phyloP scores from a whole-genome alignment of 2,888 invertebrate genomes.

The Podotricha telesiphe region DNA sequence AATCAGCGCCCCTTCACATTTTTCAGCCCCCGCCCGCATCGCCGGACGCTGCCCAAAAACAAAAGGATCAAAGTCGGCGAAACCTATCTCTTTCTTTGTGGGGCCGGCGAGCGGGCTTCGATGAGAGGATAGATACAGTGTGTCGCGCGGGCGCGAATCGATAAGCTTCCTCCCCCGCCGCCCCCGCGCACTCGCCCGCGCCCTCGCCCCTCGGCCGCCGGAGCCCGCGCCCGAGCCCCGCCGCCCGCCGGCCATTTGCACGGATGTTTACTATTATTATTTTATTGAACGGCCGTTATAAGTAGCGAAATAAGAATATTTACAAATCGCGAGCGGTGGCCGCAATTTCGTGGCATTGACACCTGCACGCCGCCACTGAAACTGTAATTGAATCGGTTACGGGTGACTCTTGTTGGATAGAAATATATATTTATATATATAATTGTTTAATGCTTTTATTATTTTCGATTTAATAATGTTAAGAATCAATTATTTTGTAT shows the following conservation, averaged over 20 bases:
- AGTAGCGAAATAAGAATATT: conserved; percentile 78
- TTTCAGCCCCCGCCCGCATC: conserved; percentile 82
- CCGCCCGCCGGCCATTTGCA: conserved; percentile 80
- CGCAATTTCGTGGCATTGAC: conserved; percentile 40
- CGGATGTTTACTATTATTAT: conserved; percentile 83
- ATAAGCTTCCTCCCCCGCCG: conserved; percentile 59
- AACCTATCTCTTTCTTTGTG: conserved; percentile 84
- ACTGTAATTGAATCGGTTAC: conserved; percentile 13
- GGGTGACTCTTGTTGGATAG: conserved; percentile 5
- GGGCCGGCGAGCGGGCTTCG: conserved; percentile 80
- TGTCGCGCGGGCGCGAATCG: conserved; percentile 83
- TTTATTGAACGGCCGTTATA: conserved; percentile 81
- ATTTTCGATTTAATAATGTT: not conserved
- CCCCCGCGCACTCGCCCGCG: conserved; percentile 51
- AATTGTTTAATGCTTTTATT: not conserved
- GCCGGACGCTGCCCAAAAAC: conserved; percentile 84
- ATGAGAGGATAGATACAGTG: conserved; percentile 83
- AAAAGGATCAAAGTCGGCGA: conserved; percentile 84
- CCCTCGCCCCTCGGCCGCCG: conserved; percentile 58
- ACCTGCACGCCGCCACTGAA: conserved; percentile 15
- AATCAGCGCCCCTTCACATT: conserved; percentile 82
- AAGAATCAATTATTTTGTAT: not conserved
- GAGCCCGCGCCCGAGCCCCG: conserved; percentile 53
- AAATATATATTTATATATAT: not conserved
- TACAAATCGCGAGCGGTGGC: conserved; percentile 60